Conservation (phyloP, 2,113 vertebrate genomes). For the Macaca fascicularis region T2T-MFA8v1.1 NC_088391.1:3483001-3483500, state of each 20-base stretch:
- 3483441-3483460: not conserved
- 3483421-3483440: not conserved
- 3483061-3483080: not conserved
- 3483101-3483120: not conserved
- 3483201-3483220: not conserved
- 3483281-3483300: not conserved
- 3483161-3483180: not conserved
- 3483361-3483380: not conserved
- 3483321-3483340: not conserved
- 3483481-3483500: not conserved
- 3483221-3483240: not conserved
- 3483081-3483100: not conserved
- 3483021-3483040: not conserved
- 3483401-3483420: not conserved
- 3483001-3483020: not conserved
- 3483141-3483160: not conserved
- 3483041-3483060: not conserved
- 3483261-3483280: not conserved
- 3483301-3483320: not conserved
- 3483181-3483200: not conserved
- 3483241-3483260: fast-evolving
- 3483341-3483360: not conserved
- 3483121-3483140: not conserved
- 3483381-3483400: fast-evolving
- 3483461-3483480: too few relatives aligned